Evolutionary conservation across 2,113 vertebrate species (phyloP), one percentile per base, ranked within the genome.

Genomic region (Tachysurus vachellii): DNA sequence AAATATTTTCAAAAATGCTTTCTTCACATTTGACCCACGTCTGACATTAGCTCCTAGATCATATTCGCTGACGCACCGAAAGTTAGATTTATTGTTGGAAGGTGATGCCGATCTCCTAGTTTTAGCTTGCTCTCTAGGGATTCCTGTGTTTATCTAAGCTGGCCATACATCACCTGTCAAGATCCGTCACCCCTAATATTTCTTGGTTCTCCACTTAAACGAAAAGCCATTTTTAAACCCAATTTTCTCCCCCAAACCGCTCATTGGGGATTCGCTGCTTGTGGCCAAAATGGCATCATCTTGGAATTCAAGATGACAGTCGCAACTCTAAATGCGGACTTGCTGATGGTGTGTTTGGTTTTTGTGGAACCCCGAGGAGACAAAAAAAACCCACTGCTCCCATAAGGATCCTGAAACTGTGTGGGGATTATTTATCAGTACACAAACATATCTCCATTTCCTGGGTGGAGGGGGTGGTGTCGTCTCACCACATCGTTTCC

Each of bases 341-440:
- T 83, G 87, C 85, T 86, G 91, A 90, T 83, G 88, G 85, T 80
- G 85, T 84, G 83, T 86, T 89, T 85, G 81, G 88, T 64, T 86
- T 36, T 80, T 12, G 82, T 76, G 57, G 62, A 68, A 82, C 75
- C 85, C 85, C 21, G 87, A 82, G 82, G 61, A 89, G 88, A 44
- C 87, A 21, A 86, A 82, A 87, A 76, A 86, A 86, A 81, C 50
- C 71, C 71, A 57, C 88, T 31, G 6, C 53, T 85, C 88, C 90
- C 88, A 8, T 36, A 70, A 91, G 88, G 87, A 83, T 61, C 42
- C 80, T 50, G 19, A 83, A 81, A 88, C 82, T 44, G 83, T 76
- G 83, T 26, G 62, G 79, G 70, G 80, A 71, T 84, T 83, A 93
- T 94, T 93, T 90, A 90, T 94, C 86, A 68, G 85, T 83, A 57